A percentile compares a stretch with the other conserved stretches of the same genome.
phyloP scores from a whole-genome alignment of 2,797 vertebrate species.

The Hylomyscus alleni region DNA sequence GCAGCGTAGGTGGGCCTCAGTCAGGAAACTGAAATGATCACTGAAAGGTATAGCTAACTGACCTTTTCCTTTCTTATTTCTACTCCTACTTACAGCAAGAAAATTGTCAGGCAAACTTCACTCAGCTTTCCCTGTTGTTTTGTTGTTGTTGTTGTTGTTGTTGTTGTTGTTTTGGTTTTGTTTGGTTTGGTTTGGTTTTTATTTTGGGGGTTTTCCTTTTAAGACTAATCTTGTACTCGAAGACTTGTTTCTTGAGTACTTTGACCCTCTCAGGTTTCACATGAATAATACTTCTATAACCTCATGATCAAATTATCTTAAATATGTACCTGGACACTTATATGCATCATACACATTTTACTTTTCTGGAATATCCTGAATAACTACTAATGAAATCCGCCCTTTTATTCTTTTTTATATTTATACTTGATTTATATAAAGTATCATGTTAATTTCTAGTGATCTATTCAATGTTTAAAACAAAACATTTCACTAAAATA shows the following conservation, averaged over 20 bases:
- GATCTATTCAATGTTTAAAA: neutral
- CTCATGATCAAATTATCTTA: neutral
- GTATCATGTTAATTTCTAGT: neutral
- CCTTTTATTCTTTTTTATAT: neutral
- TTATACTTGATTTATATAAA: neutral
- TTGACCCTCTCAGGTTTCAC: neutral
- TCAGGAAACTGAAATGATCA: neutral
- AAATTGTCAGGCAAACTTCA: no score
- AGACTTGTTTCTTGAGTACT: neutral
- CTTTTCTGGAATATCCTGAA: neutral
- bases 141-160: no score
- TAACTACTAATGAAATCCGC: neutral
- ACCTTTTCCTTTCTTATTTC: accelerated
- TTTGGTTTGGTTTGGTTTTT: neutral
- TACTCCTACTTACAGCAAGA: no score
- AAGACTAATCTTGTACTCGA: neutral
- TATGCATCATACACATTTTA: neutral
- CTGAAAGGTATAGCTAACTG: neutral
- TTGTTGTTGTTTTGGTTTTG: neutral
- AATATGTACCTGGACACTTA: neutral
- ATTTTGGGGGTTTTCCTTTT: neutral
- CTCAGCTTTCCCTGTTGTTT: neutral
- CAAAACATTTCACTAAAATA: neutral
- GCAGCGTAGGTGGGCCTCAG: neutral
- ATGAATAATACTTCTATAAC: neutral